Conservation (phyloP, 2,888 invertebrate genomes). For the Phania funesta region DNA sequence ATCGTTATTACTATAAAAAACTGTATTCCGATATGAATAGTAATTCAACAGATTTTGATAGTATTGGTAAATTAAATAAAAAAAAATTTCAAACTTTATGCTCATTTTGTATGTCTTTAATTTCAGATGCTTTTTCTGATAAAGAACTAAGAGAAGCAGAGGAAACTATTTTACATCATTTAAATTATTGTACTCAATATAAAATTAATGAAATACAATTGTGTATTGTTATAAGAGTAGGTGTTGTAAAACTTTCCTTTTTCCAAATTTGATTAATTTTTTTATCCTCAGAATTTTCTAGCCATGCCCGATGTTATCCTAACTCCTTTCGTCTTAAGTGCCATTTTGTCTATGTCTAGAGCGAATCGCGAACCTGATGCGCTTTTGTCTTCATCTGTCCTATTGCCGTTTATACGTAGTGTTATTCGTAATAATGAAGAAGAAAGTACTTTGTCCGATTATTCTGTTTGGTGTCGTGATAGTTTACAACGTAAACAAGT, state of each 20-base stretch:
- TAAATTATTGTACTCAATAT: conserved; percentile 80
- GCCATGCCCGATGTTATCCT: conserved; percentile 83
- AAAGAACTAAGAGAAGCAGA: conserved; percentile 83
- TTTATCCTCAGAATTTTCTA: conserved; percentile 80
- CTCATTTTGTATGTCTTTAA: neutral
- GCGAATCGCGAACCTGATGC: conserved; percentile 79
- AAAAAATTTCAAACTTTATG: neutral
- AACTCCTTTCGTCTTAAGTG: conserved; percentile 84
- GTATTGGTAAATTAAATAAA: conserved; percentile 74
- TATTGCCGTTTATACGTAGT: conserved; percentile 77
- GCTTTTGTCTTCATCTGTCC: conserved; percentile 73
- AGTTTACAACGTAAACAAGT: conserved; percentile 75
- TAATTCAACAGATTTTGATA: conserved; percentile 78
- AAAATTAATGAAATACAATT: conserved; percentile 77
- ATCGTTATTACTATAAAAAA: conserved; percentile 79
- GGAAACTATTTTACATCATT: conserved; percentile 84
- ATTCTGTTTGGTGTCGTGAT: conserved; percentile 83
- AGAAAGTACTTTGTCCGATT: conserved; percentile 79
- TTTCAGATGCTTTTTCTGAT: conserved; percentile 79
- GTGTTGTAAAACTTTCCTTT: neutral
- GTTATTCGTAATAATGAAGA: conserved; percentile 80
- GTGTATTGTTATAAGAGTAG: conserved; percentile 74
- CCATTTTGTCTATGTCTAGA: conserved; percentile 81
- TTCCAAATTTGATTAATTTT: neutral
- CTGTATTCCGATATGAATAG: conserved; percentile 77